A percentile compares a stretch with the other conserved stretches of the same genome.
Evolutionary conservation across 30 jellyfish, hydroid and myxozoan genomes (phyloP).

Genomic region (Euphysa ruthae): DNA sequence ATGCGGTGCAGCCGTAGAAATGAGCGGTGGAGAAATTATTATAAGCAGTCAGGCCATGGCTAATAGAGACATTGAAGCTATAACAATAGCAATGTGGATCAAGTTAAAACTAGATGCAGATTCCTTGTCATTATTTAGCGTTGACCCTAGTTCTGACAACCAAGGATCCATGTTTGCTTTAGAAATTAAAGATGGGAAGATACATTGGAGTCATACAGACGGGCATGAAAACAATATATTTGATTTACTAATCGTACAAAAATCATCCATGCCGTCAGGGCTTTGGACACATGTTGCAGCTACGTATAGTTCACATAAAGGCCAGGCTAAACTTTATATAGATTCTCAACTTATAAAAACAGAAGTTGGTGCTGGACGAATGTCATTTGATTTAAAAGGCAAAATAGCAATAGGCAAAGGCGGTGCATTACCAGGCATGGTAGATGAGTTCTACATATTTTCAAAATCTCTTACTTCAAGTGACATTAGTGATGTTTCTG

Average conservation of each 20-base stretch:
- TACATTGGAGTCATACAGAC: constrained; percentile 90
- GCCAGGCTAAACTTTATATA: constrained; percentile 69
- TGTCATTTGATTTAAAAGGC: constrained; percentile 79
- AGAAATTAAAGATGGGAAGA: constrained; percentile 82
- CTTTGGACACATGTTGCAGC: constrained; percentile 98
- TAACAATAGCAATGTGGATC: constrained; percentile 96
- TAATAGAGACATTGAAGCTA: constrained; percentile 55
- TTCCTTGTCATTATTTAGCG: constrained; percentile 64
- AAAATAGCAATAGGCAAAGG: constrained; percentile 85
- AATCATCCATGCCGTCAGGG: constrained; percentile 87
- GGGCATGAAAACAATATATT: constrained; percentile 50
- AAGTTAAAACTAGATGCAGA: constrained; percentile 71
- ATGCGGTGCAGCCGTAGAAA: constrained; percentile 93
- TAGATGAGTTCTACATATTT: constrained; percentile 79
- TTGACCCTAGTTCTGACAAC: constrained; percentile 59
- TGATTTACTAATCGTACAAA: constrained; percentile 64
- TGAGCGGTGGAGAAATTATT: constrained; percentile 81
- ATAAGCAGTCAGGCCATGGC: constrained; percentile 65
- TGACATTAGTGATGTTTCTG: constrained; percentile 77
- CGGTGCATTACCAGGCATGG: constrained; percentile 88
- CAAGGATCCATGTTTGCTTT: constrained; percentile 67
- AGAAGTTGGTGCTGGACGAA: constrained; percentile 73
- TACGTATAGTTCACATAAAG: constrained; percentile 60
- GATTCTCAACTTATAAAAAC: constrained; percentile 74
- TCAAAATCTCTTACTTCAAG: constrained; percentile 61